phyloP scores from a whole-genome alignment of 2,888 invertebrate species.

The Barypeithes pellucidus region DNA sequence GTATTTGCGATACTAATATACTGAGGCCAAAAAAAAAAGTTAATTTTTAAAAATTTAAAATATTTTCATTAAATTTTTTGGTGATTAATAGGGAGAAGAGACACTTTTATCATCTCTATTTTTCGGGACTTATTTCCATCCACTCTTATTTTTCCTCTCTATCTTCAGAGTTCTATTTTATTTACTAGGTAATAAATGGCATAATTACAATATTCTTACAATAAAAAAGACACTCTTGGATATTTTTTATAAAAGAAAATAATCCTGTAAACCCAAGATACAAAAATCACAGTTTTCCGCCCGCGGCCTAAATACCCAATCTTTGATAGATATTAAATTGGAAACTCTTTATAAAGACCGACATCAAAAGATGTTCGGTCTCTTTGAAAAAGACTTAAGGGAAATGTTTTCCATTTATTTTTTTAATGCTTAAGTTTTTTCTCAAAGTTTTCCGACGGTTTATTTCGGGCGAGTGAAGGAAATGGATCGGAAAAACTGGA shows the following conservation, averaged over 20 bases:
- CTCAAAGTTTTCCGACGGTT: neutral
- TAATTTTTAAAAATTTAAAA: too few relatives aligned
- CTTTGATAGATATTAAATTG: constrained; percentile 64
- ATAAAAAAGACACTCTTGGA: neutral
- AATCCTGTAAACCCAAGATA: constrained; percentile 8
- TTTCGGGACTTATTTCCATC: too few relatives aligned
- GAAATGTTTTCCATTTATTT: constrained; percentile 50
- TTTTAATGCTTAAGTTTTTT: constrained; percentile 37
- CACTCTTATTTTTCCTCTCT: neutral
- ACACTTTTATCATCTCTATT: too few relatives aligned
- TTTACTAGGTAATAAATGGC: neutral
- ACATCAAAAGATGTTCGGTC: constrained; percentile 56
- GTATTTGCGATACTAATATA: constrained; percentile 5
- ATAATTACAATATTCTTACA: neutral
- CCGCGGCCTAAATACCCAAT: constrained; percentile 57
- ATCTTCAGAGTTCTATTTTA: neutral
- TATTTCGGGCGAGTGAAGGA: constrained; percentile 24
- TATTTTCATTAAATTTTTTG: too few relatives aligned
- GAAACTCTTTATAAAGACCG: constrained; percentile 43
- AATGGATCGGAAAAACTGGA: constrained; percentile 32
- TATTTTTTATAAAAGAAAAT: constrained; percentile 7
- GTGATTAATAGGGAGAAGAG: too few relatives aligned
- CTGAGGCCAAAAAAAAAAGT: too few relatives aligned
- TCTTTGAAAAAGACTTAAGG: constrained; percentile 42
- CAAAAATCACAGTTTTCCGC: constrained; percentile 34